phyloP scores from a whole-genome alignment of 2,113 vertebrate genomes.

The Aramus guarauna region DNA sequence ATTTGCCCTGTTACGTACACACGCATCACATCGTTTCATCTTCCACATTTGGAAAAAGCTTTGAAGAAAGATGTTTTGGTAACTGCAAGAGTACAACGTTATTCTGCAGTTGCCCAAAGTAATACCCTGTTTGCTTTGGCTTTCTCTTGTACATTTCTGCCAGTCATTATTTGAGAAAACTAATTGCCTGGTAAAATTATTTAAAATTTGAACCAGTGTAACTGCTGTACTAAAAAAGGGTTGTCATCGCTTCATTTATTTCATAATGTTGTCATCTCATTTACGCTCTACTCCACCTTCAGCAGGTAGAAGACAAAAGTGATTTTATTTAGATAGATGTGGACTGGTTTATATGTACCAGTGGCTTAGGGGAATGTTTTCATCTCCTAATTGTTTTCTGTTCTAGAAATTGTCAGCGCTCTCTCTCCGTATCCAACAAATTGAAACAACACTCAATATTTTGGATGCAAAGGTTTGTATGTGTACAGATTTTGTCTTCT shows the following conservation, averaged over 20 bases:
- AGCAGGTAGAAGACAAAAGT: background rate
- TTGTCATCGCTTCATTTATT: background rate
- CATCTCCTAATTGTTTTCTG: slow-evolving; percentile 7
- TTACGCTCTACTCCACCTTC: background rate
- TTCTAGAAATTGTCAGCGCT: slow-evolving; percentile 90
- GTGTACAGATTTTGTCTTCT: background rate
- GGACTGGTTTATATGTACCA: background rate
- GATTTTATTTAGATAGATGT: background rate
- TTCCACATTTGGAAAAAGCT: background rate
- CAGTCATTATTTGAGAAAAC: background rate
- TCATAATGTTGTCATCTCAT: background rate
- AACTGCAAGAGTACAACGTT: background rate
- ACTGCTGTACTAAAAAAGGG: background rate
- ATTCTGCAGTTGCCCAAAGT: background rate
- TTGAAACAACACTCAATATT: slow-evolving; percentile 96
- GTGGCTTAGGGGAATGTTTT: background rate
- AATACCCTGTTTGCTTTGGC: background rate
- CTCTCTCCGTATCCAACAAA: slow-evolving; percentile 95
- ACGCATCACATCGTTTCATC: background rate
- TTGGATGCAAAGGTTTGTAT: slow-evolving; percentile 94
- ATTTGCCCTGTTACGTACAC: background rate
- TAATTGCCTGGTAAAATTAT: background rate
- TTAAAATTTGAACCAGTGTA: background rate
- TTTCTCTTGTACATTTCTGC: background rate
- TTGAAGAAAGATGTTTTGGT: background rate